A percentile compares a stretch with the other conserved stretches of the same genome.
phyloP scores from a whole-genome alignment of 2,113 vertebrate species.

The Stictonetta naevosa region DNA sequence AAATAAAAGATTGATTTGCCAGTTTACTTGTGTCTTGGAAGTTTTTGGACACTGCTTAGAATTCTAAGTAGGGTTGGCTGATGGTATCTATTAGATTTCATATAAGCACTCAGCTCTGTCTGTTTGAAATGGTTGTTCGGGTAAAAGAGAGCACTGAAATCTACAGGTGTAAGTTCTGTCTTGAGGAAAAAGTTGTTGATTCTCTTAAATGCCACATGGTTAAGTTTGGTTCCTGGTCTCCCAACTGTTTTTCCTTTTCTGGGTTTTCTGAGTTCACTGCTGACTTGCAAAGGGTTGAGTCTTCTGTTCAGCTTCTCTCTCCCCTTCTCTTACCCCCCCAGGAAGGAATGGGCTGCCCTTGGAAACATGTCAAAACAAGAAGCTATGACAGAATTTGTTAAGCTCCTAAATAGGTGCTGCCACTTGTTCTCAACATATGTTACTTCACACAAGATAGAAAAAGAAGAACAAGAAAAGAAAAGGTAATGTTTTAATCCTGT shows the following conservation, averaged over 20 bases:
- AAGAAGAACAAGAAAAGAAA: slow-evolving; percentile 95
- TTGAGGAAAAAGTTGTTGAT: neutral
- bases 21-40: neutral
- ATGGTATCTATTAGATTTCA: neutral
- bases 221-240: neutral
- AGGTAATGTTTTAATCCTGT: slow-evolving; percentile 78
- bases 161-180: neutral
- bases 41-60: neutral
- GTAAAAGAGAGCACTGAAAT: neutral
- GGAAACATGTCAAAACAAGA: slow-evolving; percentile 92
- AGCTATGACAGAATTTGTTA: slow-evolving; percentile 96
- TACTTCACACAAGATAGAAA: slow-evolving; percentile 96
- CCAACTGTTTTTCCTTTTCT: neutral
- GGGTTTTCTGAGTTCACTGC: neutral
- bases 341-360: slow-evolving; percentile 95
- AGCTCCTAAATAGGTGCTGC: slow-evolving; percentile 92
- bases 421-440: slow-evolving; percentile 93
- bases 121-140: neutral
- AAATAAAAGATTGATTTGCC: neutral
- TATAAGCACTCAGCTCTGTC: neutral
- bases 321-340: slow-evolving; percentile 50
- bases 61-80: neutral
- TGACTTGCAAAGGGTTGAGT: neutral
- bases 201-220: neutral
- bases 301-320: slow-evolving; percentile 3